These are phyloP conservation scores for Vannuccia rotundouncinata DNA, from an alignment of 2,888 invertebrate genomes.

Conservation along the genomic window DNA sequence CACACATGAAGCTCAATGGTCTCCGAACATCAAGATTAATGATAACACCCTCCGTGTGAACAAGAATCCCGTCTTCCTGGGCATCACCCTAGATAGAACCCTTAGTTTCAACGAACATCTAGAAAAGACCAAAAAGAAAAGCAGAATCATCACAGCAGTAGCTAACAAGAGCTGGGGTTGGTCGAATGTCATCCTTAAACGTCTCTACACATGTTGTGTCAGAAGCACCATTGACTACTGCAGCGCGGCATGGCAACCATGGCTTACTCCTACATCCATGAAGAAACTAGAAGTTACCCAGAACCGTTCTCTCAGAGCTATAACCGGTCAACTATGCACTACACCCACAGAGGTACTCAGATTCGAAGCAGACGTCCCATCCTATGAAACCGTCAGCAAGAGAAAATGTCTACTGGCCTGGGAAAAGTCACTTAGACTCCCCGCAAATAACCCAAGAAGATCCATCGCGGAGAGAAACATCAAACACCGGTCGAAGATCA, in stretches of 20 bases:
- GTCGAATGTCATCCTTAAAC: neutral
- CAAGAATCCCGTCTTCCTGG: constrained; percentile 4
- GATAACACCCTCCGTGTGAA: neutral
- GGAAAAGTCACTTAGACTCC: neutral
- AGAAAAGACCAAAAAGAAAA: neutral
- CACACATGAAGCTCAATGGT: neutral
- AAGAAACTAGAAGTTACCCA: neutral
- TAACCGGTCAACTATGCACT: too few relatives aligned
- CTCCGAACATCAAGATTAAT: neutral
- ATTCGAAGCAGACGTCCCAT: too few relatives aligned
- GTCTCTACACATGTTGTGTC: neutral
- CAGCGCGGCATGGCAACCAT: neutral
- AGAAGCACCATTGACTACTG: neutral
- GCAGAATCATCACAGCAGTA: neutral
- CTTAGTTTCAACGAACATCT: neutral
- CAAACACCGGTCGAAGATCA: neutral
- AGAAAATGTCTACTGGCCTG: too few relatives aligned
- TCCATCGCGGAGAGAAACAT: neutral
- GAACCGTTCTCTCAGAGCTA: too few relatives aligned
- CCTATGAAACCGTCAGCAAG: too few relatives aligned
- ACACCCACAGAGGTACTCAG: too few relatives aligned
- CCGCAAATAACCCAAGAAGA: neutral
- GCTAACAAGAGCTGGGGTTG: neutral
- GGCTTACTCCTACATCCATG: neutral
- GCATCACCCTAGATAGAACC: neutral